These are phyloP conservation scores for Saturnia japonica DNA, from an alignment of 2,888 invertebrate genomes.

Conservation along the genomic window DNA sequence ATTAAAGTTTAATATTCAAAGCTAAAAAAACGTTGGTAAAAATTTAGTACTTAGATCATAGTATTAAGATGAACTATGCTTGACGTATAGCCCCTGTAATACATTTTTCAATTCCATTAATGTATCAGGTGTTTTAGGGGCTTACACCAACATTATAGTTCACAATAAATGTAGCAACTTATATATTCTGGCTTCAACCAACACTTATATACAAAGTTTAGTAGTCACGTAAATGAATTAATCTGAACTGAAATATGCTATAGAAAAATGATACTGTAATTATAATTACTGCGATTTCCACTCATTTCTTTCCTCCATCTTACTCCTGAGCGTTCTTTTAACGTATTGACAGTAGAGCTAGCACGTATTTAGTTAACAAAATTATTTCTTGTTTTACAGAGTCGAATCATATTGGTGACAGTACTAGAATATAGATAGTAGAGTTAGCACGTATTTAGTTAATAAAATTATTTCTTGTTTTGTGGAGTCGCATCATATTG, in stretches of 20 bases:
- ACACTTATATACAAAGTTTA: background rate
- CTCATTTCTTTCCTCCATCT: background rate
- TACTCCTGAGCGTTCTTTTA: background rate
- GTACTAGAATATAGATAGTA: too few relatives aligned
- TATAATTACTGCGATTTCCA: background rate
- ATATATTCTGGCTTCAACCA: background rate
- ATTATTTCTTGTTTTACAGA: too few relatives aligned
- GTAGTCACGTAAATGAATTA: background rate
- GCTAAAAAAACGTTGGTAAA: background rate
- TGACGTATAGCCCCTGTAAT: background rate
- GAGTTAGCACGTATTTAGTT: too few relatives aligned
- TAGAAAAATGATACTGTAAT: background rate
- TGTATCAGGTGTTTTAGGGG: background rate
- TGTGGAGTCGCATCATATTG: too few relatives aligned
- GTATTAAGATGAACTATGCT: background rate
- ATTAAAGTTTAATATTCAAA: background rate
- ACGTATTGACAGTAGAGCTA: too few relatives aligned
- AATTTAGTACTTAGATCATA: background rate
- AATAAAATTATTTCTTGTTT: too few relatives aligned
- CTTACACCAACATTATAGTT: background rate
- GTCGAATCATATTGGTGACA: too few relatives aligned
- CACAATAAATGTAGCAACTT: background rate
- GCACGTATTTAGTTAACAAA: too few relatives aligned
- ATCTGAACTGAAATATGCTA: background rate
- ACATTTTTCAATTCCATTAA: slow-evolving; percentile 10